These are phyloP conservation scores for Leptarthrus brevirostris DNA, from an alignment of 2,888 invertebrate species.

Conservation along the genomic window DNA sequence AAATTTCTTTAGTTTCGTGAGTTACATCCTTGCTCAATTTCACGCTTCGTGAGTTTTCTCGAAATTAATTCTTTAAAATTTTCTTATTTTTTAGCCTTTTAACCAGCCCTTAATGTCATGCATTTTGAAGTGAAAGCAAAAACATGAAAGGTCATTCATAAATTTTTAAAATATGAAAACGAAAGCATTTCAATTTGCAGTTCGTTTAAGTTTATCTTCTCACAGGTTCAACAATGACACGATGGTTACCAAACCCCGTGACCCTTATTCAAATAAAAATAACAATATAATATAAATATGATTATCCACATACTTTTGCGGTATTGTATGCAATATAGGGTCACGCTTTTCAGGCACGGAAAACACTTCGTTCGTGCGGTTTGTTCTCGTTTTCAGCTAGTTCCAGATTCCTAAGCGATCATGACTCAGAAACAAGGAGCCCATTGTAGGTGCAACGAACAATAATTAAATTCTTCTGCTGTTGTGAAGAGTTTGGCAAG, in stretches of 20 bases:
- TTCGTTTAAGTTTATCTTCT: background rate
- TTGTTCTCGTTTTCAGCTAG: constrained; percentile 8
- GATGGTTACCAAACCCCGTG: constrained; percentile 23
- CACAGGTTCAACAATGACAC: constrained; percentile 18
- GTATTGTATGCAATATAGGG: constrained; percentile 3
- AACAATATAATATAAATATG: background rate
- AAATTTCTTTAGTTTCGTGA: too few relatives aligned
- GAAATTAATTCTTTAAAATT: too few relatives aligned
- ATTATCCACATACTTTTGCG: constrained; percentile 17
- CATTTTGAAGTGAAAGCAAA: too few relatives aligned
- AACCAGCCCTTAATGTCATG: too few relatives aligned
- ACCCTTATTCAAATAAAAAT: background rate
- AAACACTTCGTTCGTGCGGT: constrained; percentile 35
- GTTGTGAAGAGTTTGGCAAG: constrained; percentile 13
- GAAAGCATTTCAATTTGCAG: too few relatives aligned
- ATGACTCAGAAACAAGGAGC: constrained; percentile 35
- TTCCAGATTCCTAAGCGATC: constrained; percentile 30
- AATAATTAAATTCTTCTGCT: constrained; percentile 40
- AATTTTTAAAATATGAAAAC: too few relatives aligned
- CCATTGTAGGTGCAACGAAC: constrained; percentile 38
- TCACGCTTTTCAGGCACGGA: constrained; percentile 23
- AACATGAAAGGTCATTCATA: too few relatives aligned
- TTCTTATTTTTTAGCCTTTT: too few relatives aligned
- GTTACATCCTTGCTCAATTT: too few relatives aligned
- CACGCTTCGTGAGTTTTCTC: too few relatives aligned